Evolutionary conservation across 2,113 vertebrate species (phyloP).

Genomic region (Macrotus californicus): DNA sequence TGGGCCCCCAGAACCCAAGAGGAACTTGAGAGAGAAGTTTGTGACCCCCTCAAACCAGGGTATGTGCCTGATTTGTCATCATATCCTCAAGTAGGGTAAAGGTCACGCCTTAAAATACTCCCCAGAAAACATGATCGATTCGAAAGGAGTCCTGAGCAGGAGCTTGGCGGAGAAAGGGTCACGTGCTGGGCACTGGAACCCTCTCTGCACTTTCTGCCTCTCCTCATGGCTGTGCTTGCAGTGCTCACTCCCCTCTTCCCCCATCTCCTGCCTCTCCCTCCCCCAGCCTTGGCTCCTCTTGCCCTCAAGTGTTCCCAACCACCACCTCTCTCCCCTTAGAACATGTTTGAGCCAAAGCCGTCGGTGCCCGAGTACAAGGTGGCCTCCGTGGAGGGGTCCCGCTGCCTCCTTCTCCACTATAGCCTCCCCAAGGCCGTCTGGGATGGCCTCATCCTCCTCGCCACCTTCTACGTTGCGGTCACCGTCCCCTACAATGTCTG

Average conservation of each 20-base stretch:
- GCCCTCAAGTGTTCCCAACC: constrained; percentile 46
- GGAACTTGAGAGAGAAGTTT: constrained; percentile 3
- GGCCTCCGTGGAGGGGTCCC: constrained; percentile 92
- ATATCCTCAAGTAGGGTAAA: not conserved
- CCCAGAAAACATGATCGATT: not conserved
- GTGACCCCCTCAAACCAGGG: not conserved
- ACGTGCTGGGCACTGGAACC: not conserved
- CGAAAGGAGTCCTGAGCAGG: not conserved
- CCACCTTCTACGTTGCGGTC: constrained; percentile 95
- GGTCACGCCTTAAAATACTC: not conserved
- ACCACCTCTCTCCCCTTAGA: constrained; percentile 78
- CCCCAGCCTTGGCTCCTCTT: not conserved
- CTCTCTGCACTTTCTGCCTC: not conserved
- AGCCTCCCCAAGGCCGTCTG: constrained; percentile 95
- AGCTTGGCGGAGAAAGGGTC: not conserved
- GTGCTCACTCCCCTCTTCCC: not conserved
- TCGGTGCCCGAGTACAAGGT: constrained; percentile 96
- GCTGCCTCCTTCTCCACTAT: constrained; percentile 96
- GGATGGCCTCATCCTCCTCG: constrained; percentile 96
- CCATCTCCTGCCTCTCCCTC: not conserved
- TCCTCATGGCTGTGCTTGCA: not conserved
- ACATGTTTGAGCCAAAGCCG: constrained; percentile 89
- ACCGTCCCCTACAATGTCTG: constrained; percentile 97
- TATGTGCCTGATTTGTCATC: not conserved
- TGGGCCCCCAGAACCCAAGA: not conserved